Conservation (phyloP, 2,113 vertebrate species). For the Hystrix cristata region DNA sequence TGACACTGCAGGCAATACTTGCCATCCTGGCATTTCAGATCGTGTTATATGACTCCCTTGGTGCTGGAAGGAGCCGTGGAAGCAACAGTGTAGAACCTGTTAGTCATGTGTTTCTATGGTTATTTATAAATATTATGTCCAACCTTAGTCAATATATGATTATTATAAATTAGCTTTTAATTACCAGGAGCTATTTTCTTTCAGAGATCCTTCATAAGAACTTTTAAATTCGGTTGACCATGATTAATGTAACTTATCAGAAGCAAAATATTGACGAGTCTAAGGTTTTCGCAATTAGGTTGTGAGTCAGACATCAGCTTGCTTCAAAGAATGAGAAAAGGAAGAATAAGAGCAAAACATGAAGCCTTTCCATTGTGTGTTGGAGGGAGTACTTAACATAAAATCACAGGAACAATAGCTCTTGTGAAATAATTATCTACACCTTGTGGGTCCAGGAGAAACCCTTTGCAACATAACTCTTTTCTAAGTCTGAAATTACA, state of each 20-base stretch:
- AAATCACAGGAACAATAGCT: not conserved
- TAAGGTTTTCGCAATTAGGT: constrained; percentile 59
- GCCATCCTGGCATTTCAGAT: constrained; percentile 78
- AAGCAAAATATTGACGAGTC: constrained; percentile 58
- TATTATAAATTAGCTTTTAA: constrained; percentile 84
- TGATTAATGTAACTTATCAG: constrained; percentile 78
- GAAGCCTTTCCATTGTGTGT: not conserved
- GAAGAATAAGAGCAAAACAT: constrained; percentile 71
- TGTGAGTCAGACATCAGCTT: constrained; percentile 47
- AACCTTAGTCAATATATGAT: constrained; percentile 81
- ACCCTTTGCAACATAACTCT: not conserved
- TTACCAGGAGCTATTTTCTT: constrained; percentile 83
- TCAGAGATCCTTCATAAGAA: constrained; percentile 76
- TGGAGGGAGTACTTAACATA: not conserved
- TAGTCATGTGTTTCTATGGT: constrained; percentile 85
- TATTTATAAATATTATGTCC: constrained; percentile 85
- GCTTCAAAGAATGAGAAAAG: constrained; percentile 62
- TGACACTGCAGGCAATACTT: constrained; percentile 43
- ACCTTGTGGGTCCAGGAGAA: not conserved
- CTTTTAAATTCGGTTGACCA: constrained; percentile 74
- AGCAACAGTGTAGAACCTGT: constrained; percentile 77
- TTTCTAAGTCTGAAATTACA: not conserved
- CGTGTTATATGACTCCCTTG: constrained; percentile 69
- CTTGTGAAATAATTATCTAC: not conserved
- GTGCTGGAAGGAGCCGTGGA: constrained; percentile 79